These are phyloP conservation scores for Dendrocincla fuliginosa DNA, from an alignment of 2,797 vertebrate species.

Conservation along the genomic window DNA sequence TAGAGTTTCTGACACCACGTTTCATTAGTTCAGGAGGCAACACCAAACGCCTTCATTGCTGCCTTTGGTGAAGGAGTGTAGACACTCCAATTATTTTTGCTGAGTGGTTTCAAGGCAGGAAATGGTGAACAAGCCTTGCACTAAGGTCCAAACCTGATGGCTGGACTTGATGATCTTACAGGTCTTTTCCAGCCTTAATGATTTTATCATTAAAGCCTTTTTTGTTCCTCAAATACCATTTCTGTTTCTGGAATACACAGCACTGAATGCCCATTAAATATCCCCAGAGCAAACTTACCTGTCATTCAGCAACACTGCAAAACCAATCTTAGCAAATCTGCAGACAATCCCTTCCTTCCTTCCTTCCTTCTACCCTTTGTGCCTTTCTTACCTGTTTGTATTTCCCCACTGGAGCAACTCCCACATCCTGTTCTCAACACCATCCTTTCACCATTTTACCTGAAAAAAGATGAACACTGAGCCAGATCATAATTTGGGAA, in stretches of 20 bases:
- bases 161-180: background rate
- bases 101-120: background rate
- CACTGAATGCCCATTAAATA: background rate
- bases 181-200: background rate
- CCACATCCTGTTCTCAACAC: fast-evolving
- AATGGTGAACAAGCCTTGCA: background rate
- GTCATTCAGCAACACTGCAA: background rate
- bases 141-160: background rate
- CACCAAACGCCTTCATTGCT: background rate
- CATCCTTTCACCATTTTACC: background rate
- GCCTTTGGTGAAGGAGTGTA: background rate
- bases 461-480: background rate
- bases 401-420: background rate
- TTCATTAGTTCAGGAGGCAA: background rate
- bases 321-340: background rate
- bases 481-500: no score
- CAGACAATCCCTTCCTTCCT: background rate
- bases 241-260: background rate
- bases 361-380: background rate
- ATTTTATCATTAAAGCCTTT: background rate
- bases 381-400: background rate
- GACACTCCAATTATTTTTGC: background rate
- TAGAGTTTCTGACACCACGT: fast-evolving
- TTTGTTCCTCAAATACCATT: background rate
- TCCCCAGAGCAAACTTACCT: background rate